phyloP scores from a whole-genome alignment of 2,797 vertebrate genomes.

The Gallinago solitaria region DNA sequence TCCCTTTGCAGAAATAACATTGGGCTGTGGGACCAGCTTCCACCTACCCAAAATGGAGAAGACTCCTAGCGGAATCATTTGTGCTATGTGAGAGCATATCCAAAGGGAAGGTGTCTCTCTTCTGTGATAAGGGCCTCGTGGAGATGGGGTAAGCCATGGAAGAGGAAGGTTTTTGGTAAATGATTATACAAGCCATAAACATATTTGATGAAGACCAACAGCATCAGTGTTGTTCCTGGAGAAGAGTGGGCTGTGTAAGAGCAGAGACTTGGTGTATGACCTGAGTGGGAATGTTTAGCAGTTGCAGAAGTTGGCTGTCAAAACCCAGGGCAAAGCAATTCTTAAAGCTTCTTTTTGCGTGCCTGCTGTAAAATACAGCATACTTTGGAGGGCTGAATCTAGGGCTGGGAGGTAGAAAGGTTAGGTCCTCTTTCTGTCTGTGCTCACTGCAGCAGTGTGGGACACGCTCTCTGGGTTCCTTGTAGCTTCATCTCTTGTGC shows the following conservation, averaged over 20 bases:
- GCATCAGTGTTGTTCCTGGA: not conserved
- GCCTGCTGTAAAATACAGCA: not conserved
- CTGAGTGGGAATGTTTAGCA: not conserved
- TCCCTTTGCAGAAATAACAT: not conserved
- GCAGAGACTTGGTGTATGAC: not conserved
- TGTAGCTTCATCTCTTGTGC: not conserved
- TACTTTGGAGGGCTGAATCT: not conserved
- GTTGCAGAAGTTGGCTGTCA: not conserved
- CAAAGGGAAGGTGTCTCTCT: not conserved
- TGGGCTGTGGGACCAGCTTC: not conserved
- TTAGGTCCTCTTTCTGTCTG: not conserved
- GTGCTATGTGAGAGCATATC: not conserved
- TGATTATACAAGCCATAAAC: not conserved
- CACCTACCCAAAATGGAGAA: not conserved
- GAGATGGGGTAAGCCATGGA: not conserved
- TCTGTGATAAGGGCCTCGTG: not conserved
- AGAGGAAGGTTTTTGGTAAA: not conserved
- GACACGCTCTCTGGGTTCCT: not conserved
- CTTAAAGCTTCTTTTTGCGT: not conserved
- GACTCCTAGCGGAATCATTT: not conserved
- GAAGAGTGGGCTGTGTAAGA: not conserved
- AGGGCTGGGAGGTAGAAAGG: not conserved
- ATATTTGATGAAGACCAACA: not conserved
- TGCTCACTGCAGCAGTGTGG: not conserved
- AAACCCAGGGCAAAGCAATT: not conserved